phyloP scores from a whole-genome alignment of 2,113 vertebrate species.

The Rhadina sibilatrix region DNA sequence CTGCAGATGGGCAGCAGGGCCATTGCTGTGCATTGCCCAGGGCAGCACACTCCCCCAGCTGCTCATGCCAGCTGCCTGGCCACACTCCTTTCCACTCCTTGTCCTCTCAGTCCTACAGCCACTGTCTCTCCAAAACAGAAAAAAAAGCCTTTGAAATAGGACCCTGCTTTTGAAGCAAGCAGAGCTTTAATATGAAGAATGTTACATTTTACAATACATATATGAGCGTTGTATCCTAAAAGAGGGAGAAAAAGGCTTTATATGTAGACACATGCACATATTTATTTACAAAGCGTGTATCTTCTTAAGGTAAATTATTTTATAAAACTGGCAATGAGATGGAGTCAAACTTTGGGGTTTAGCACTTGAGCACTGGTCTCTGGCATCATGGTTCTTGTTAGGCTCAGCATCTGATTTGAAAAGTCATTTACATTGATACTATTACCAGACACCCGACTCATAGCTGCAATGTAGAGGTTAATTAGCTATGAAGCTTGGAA shows the following conservation, averaged over 20 bases:
- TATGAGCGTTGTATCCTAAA: not conserved
- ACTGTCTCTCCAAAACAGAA: not conserved
- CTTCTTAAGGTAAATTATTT: not conserved
- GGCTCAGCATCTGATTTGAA: not conserved
- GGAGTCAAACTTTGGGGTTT: not conserved
- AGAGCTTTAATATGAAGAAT: not conserved
- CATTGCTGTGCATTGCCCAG: rapidly evolving
- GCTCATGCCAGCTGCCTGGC: not conserved
- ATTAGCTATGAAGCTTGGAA: not conserved
- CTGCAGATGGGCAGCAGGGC: not conserved
- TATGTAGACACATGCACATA: not conserved
- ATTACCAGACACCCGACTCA: not conserved
- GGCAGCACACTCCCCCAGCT: not conserved
- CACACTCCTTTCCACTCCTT: too few species aligned
- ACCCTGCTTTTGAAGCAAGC: rapidly evolving
- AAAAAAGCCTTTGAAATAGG: not conserved
- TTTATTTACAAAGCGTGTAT: not conserved
- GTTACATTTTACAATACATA: not conserved
- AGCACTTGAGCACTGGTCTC: not conserved
- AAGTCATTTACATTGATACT: not conserved
- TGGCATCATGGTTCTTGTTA: not conserved
- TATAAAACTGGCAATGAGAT: not conserved
- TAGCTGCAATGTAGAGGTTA: not conserved
- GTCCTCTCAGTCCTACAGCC: not conserved
- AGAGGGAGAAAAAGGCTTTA: not conserved